phyloP scores from a whole-genome alignment of 2,888 invertebrate species.

The Invenusta paracnida region DNA sequence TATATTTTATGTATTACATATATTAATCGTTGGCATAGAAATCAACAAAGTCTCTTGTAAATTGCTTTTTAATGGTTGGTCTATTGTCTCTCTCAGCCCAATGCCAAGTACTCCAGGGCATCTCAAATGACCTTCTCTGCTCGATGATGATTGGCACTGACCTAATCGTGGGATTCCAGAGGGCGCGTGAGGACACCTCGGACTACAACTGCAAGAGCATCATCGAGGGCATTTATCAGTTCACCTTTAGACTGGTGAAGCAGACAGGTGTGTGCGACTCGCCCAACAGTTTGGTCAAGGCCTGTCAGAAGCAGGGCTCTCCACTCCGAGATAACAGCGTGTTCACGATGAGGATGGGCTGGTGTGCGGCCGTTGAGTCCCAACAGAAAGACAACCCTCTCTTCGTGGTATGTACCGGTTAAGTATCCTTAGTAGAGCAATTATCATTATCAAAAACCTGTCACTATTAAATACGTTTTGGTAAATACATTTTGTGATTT shows the following conservation, averaged over 20 bases:
- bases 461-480: not conserved
- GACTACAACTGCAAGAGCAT: conserved; percentile 44
- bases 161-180: conserved; percentile 23
- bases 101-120: not conserved
- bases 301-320: conserved; percentile 44
- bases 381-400: not conserved
- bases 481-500: no score
- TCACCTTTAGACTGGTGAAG: conserved; percentile 39
- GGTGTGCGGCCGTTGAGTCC: conserved; percentile 34
- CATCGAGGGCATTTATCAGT: conserved; percentile 42
- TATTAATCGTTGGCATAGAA: no score
- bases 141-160: not conserved
- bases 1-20: no score
- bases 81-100: not conserved
- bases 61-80: no score
- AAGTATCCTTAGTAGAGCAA: not conserved
- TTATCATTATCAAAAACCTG: not conserved
- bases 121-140: not conserved
- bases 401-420: not conserved
- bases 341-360: conserved; percentile 40
- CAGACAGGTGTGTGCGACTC: conserved; percentile 39
- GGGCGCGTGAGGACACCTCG: not conserved
- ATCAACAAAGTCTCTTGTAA: no score
- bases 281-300: conserved; percentile 36
- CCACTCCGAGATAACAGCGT: conserved; percentile 42